Evolutionary conservation across 2,113 vertebrate species (phyloP), one percentile per base, ranked within the genome.

Genomic region (Lepisosteus osseus): DNA sequence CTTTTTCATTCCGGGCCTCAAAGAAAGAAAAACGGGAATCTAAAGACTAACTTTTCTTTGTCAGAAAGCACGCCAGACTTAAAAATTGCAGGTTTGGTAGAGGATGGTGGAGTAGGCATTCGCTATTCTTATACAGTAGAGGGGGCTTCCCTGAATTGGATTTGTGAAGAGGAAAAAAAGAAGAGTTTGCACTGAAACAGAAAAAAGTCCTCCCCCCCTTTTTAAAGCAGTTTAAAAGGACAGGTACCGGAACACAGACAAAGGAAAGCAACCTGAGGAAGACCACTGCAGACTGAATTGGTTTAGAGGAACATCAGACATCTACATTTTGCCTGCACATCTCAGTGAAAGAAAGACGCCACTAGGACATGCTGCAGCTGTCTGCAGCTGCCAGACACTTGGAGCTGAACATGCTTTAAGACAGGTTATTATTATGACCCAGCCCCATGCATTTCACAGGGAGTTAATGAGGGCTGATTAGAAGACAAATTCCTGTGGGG

Each of bases 1-100:
- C 77, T 81, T 76, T 81, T 80, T 83, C 57, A 72, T 78, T 68
- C 70, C 73, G 57, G 72, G 69, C 72, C 70, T 68, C 54, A 75
- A 72, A 84, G 67, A 82, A 77, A 81, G 82, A 82, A 85, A 73
- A 83, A 83, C 83, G 81, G 4, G 72, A 84, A 84, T 80, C 76
- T 67, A 75, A 82, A 80, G 79, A 86, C 74, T 84, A 86, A 87
- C 80, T 87, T 90, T 72, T 88, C 64, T 83, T 86, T 90, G 84
- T 87, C 72, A 65, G 71, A 71, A 69, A 85, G 79, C 76, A 67
- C 78, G 76, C 78, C 78, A 79, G 76, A 74, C 68, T 72, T 76
- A 59, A 80, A 68, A 73, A 64, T 56, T 67, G 68, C 72, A 65
- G 42, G 65, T 54, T 40, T 78, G 61, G 78, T 42, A 14, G 9